These are phyloP conservation scores for Phyllostomus discolor DNA, from an alignment of 2,113 vertebrate genomes.

Conservation along the genomic window DNA sequence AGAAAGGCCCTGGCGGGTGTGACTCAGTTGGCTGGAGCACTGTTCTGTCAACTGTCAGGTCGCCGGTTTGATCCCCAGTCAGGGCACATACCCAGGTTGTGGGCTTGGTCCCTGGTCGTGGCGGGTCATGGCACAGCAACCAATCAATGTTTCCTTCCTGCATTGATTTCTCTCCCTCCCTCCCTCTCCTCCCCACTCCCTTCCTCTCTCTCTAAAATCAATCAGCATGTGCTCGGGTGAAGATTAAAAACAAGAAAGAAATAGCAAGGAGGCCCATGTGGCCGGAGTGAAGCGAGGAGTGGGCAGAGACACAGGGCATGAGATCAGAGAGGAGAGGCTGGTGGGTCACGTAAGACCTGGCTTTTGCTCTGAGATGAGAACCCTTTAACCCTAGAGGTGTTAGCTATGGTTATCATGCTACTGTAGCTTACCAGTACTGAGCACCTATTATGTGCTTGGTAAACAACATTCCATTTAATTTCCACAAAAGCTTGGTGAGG, in stretches of 20 bases:
- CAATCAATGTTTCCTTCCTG: too few species aligned
- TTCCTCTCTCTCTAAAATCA: too few species aligned
- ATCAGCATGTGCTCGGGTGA: too few species aligned
- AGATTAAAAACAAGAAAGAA: background rate
- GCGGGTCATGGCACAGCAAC: too few species aligned
- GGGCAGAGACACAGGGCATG: background rate
- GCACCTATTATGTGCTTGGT: background rate
- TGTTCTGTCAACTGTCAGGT: too few species aligned
- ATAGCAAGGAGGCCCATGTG: background rate
- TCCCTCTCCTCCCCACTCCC: too few species aligned
- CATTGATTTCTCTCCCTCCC: too few species aligned
- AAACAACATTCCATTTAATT: background rate
- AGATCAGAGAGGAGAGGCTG: background rate
- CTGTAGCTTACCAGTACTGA: background rate
- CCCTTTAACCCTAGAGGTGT: background rate
- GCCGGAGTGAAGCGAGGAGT: background rate
- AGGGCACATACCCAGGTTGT: too few species aligned
- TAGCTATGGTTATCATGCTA: background rate
- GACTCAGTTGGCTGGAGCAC: too few species aligned
- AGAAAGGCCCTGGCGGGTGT: too few species aligned
- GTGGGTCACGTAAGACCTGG: background rate
- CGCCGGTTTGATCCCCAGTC: too few species aligned
- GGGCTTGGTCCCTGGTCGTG: too few species aligned
- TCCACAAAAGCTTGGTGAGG: background rate
- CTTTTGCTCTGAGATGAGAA: background rate